Conservation (phyloP, 2,797 vertebrate species). For the Otolemur crassicaudatus region DNA sequence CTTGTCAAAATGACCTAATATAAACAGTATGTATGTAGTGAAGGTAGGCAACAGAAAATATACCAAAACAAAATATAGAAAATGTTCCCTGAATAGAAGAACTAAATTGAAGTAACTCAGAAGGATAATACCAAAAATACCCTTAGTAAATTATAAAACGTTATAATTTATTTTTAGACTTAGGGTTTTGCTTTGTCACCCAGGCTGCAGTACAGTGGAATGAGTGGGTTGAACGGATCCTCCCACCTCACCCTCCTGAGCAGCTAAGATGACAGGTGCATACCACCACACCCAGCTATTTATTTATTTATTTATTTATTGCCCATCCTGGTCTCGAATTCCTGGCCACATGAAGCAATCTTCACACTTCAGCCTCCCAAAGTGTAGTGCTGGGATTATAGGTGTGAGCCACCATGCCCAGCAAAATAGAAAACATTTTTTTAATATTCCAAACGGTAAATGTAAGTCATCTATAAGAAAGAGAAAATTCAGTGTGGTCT, state of each 20-base stretch:
- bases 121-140: neutral
- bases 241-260: too few relatives aligned
- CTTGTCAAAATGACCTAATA: neutral
- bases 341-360: too few relatives aligned
- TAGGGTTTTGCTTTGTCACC: too few relatives aligned
- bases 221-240: too few relatives aligned
- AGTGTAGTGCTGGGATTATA: too few relatives aligned
- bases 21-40: neutral
- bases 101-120: neutral
- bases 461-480: neutral
- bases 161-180: neutral
- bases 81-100: neutral
- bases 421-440: neutral
- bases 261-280: too few relatives aligned
- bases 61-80: neutral
- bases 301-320: too few relatives aligned
- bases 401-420: too few relatives aligned
- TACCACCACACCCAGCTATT: too few relatives aligned
- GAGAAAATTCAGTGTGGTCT: neutral
- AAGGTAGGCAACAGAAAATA: slow-evolving; percentile 10
- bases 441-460: neutral
- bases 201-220: too few relatives aligned
- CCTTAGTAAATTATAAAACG: slow-evolving; percentile 4
- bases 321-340: too few relatives aligned
- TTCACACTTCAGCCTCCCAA: too few relatives aligned